Evolutionary conservation across 2,888 invertebrate species (phyloP), one percentile per base, ranked within the genome.

Genomic region (Liposcelis brunnea): DNA sequence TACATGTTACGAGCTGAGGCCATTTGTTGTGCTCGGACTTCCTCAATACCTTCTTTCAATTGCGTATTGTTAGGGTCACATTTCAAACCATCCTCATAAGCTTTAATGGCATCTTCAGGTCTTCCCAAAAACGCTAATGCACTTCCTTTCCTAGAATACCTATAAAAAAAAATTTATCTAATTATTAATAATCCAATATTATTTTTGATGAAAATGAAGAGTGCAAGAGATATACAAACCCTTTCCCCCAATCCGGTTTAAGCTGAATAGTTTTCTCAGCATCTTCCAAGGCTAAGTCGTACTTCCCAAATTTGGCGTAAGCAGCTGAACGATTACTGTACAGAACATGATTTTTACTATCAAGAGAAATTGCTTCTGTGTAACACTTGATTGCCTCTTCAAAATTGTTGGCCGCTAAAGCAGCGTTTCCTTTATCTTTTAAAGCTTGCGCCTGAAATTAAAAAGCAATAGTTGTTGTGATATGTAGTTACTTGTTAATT

Each of bases 301-400:
- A 90, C 51, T 81, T 74, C 18, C 73, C 76, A 38, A 77, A 73
- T 65, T 89, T 90, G 1, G 86, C 83, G 58, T 81, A 79, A 5
- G 91, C 91, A 5, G 91, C 91, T 1, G 91, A 91, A 46, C 93
- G 74, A 64, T 93, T 93, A 55, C 90, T 91, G 58, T 71, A 91
- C 18, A 93, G 68, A 58, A 93, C 87, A 69, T 90, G 85, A 67
- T 91, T 91, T 32, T 69, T 72, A 0, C 69, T 68, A 59, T 91
- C 90, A 49, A 89, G 61, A 11, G 68, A 65, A 50, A 93, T 86
- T 4, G 86, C 93, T 56, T 83, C 75, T 2, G 84, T 74, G 59
- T 93, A 93, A 54, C 64, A 73, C 51, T 75, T 71, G 44, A 90
- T 69, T 0, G 93, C 91, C 52, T 84, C 83, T 7, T 79, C 75